Conservation (phyloP, 2,797 vertebrate species). For the Malacoctenus gilli region DNA sequence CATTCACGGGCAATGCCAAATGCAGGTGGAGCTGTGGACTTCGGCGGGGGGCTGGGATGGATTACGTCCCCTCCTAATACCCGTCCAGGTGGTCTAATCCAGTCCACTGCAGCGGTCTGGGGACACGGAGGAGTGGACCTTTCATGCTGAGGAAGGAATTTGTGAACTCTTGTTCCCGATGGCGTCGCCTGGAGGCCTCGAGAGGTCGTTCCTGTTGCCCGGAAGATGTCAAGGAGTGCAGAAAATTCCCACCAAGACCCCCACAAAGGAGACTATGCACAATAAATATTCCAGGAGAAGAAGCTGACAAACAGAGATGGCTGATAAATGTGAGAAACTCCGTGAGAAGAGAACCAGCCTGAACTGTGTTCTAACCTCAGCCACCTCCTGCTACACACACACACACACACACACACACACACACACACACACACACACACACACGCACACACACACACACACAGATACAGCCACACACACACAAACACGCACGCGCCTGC, state of each 20-base stretch:
- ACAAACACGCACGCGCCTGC: slow-evolving; percentile 11
- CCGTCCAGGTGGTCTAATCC: slow-evolving; percentile 72
- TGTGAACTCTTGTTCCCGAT: slow-evolving; percentile 45
- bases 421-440: slow-evolving; percentile 16
- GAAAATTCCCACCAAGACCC: too few relatives aligned
- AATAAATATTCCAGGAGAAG: slow-evolving; percentile 20
- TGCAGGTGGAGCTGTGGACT: slow-evolving; percentile 70
- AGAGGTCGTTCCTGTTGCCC: too few relatives aligned
- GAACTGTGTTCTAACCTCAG: slow-evolving; percentile 29
- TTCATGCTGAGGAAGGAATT: slow-evolving; percentile 53
- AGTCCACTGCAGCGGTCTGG: slow-evolving; percentile 49
- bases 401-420: slow-evolving; percentile 8
- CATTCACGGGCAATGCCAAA: slow-evolving; percentile 75
- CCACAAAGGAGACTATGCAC: background rate
- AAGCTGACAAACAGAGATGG: background rate
- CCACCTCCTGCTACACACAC: too few relatives aligned
- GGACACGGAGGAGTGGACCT: slow-evolving; percentile 15
- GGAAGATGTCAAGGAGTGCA: too few relatives aligned
- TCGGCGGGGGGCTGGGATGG: slow-evolving; percentile 31
- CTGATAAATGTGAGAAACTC: slow-evolving; percentile 16
- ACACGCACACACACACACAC: slow-evolving; percentile 7
- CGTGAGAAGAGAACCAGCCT: background rate
- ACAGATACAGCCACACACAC: slow-evolving; percentile 15
- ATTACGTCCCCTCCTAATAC: slow-evolving; percentile 50
- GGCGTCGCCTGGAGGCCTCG: background rate